Base-by-base conservation (phyloP, 2,113 vertebrate species). In the Globicephala melas region DNA sequence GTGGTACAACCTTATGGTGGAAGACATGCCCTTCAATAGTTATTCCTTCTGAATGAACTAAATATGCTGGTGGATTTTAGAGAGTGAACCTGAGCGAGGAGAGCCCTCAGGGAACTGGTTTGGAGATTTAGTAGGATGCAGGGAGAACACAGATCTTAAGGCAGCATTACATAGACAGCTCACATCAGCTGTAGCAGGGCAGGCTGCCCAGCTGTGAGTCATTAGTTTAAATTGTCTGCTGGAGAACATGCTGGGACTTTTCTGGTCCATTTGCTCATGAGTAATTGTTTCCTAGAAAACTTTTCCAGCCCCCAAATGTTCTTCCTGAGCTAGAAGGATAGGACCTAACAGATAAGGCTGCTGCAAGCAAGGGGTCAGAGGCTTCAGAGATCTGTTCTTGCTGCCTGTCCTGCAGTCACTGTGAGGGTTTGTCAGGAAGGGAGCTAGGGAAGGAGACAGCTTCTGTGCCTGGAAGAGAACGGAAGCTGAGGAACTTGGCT, bases 221-320 rank as follows among this genome's bases (percentile, higher is more conserved):
- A 97, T 90, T 76, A 31, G 55, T 90, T 76, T 83, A 58, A 93
- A 44, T 4, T 68, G 60, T 68, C 41, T 91, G 86, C 68, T 86
- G 47, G 79, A 71, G 47, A 91, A 85, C 50, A 41, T 76, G 87
- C 85, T 73, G 74, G 55, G 82, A 94, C 44, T 90, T 89, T 77
- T 83, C 68, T 94, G 74, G 65, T 96, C 47, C 36, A 65, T 95
- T 93, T 68, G 90, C 62, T 95, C 77, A 28, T 91, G 90, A 97
- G 92, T 97, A 96, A 97, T 97, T 88, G 84, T 94, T 97, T 97
- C 95, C 97, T 97, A 96, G 97, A 98, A 96, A 96, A 95, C 87
- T 38, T 89, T 97, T 74, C 33, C 55, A 85, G 82, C 58, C 44
- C 80, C 80, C 13, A 50, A 50, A 62, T 58, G 2, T 76, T 89